A percentile compares a stretch with the other conserved stretches of the same genome.
phyloP scores from a whole-genome alignment of 2,113 vertebrate genomes.

The Cyrtonyx montezumae region DNA sequence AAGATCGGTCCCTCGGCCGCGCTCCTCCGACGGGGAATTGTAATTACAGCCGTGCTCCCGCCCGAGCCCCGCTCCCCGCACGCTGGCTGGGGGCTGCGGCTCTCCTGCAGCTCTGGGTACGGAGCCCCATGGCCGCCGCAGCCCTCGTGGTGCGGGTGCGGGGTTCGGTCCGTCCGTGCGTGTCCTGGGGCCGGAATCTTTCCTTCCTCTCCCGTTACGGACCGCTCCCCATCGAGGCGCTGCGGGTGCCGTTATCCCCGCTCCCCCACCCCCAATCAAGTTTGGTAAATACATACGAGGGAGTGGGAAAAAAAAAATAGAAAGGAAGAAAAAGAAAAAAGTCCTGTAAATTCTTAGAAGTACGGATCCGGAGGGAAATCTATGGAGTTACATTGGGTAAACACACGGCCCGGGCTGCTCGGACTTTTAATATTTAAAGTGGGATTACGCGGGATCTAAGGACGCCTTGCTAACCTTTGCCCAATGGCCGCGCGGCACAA shows the following conservation, averaged over 20 bases:
- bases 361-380: conserved; percentile 56
- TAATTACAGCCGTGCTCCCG: conserved; percentile 80
- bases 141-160: no score
- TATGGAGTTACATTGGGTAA: conserved; percentile 63
- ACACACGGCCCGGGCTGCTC: conserved; percentile 66
- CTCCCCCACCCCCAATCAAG: neutral
- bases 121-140: no score
- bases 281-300: neutral
- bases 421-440: conserved; percentile 78
- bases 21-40: conserved; percentile 76
- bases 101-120: no score
- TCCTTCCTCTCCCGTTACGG: conserved; percentile 29
- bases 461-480: conserved; percentile 75
- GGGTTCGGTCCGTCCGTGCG: no score
- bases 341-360: conserved; percentile 43
- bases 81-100: no score
- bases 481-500: conserved; percentile 57
- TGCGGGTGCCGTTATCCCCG: neutral
- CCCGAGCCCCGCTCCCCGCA: neutral
- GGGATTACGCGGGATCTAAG: conserved; percentile 67
- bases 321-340: neutral
- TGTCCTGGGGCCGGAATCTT: conserved; percentile 16
- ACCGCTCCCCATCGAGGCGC: neutral
- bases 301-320: neutral
- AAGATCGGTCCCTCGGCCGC: conserved; percentile 77